Evolutionary conservation across 92 coral and sea anemone species (phyloP).

Genomic region (Zoanthus sociatus): DNA sequence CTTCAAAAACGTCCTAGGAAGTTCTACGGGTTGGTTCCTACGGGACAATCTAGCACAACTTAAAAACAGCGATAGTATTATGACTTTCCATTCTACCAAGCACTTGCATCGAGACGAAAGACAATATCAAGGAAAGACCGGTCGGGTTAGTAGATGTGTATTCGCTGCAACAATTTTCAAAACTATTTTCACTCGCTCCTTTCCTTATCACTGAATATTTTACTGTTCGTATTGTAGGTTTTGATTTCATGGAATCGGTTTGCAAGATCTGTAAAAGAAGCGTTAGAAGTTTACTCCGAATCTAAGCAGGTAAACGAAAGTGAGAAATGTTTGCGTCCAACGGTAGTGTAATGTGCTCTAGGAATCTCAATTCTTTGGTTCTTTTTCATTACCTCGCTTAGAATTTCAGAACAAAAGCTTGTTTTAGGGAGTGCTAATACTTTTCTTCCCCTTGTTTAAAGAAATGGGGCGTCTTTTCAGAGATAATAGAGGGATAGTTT

Average conservation of each 20-base stretch:
- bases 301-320: slow-evolving; percentile 84
- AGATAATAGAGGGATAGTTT: slow-evolving; percentile 2
- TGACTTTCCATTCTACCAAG: slow-evolving; percentile 43
- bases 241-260: slow-evolving; percentile 97
- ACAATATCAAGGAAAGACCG: slow-evolving; percentile 92
- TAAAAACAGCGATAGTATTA: background rate
- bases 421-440: background rate
- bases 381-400: background rate
- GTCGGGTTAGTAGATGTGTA: slow-evolving; percentile 79
- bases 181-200: background rate
- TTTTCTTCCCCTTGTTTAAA: background rate
- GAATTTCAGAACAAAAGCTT: background rate
- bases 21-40: background rate
- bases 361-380: background rate
- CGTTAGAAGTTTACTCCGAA: slow-evolving; percentile 95
- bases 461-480: slow-evolving; percentile 20
- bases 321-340: background rate
- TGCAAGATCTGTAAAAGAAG: slow-evolving; percentile 97
- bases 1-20: background rate
- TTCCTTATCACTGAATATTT: background rate
- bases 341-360: background rate
- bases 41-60: background rate
- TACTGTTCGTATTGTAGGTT: slow-evolving; percentile 67
- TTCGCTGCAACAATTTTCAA: background rate
- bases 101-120: slow-evolving; percentile 69